A percentile compares a stretch with the other conserved stretches of the same genome.
Conservation (phyloP, 2,888 invertebrate species). For the Microdon myrmicae region DNA sequence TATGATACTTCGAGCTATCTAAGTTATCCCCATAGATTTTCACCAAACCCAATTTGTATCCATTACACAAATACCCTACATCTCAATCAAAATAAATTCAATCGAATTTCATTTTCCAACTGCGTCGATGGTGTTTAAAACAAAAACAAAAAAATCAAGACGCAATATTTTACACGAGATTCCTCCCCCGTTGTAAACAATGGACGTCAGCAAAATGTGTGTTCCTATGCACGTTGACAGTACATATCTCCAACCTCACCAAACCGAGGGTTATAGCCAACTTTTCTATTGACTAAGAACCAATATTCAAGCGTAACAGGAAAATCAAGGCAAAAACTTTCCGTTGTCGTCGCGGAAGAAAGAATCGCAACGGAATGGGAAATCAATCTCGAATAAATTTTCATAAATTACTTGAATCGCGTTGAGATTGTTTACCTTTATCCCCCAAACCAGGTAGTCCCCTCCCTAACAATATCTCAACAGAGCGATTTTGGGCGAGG, state of each 20-base stretch:
- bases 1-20: too few species aligned
- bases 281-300: constrained; percentile 49
- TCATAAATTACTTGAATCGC: constrained; percentile 47
- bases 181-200: too few species aligned
- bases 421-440: constrained; percentile 49
- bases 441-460: background rate
- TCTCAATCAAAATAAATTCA: background rate
- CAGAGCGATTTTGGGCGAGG: too few species aligned
- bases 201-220: constrained; percentile 32
- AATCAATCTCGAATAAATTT: constrained; percentile 52
- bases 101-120: background rate
- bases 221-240: constrained; percentile 1
- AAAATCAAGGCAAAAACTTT: constrained; percentile 28
- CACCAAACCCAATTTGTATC: too few species aligned
- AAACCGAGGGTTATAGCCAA: constrained; percentile 31
- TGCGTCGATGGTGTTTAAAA: too few species aligned
- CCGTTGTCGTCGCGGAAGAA: constrained; percentile 40
- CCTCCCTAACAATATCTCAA: constrained; percentile 31
- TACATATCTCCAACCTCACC: background rate
- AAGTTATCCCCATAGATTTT: too few species aligned
- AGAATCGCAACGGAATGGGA: constrained; percentile 5
- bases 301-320: constrained; percentile 37
- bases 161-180: too few species aligned
- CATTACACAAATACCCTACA: too few species aligned
- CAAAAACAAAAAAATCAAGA: too few species aligned